A percentile compares a stretch with the other conserved stretches of the same genome.
Evolutionary conservation across 1,140 invertebrate species (phyloP).

Genomic region (Propsilocerus akamusi): DNA sequence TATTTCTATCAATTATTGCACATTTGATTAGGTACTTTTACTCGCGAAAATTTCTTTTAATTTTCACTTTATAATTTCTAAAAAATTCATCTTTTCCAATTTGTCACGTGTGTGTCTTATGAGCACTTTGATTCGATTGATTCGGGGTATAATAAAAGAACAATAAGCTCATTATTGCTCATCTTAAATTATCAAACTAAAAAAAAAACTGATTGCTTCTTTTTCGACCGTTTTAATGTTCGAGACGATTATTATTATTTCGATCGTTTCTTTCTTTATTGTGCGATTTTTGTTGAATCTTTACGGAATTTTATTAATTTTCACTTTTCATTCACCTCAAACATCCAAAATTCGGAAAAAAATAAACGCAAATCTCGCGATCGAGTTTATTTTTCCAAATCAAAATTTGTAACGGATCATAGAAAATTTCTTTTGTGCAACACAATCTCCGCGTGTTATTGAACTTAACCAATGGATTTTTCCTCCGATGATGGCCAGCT

Average conservation of each 20-base stretch:
- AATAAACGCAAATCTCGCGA: neutral
- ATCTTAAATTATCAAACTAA: neutral
- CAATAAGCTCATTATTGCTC: neutral
- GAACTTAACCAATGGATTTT: neutral
- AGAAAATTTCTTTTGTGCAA: neutral
- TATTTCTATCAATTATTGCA: neutral
- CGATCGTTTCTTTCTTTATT: neutral
- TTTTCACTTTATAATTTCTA: neutral
- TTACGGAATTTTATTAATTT: neutral
- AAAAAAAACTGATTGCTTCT: neutral
- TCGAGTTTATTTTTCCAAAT: too few species aligned
- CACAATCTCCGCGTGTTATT: neutral
- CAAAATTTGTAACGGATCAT: neutral
- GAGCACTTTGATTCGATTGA: neutral
- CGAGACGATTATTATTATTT: neutral
- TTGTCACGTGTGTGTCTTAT: neutral
- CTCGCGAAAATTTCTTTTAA: neutral
- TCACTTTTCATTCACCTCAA: conserved; percentile 2
- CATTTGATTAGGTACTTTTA: neutral
- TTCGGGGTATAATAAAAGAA: neutral
- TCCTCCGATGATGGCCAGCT: neutral
- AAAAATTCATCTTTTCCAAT: neutral
- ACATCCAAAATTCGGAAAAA: neutral
- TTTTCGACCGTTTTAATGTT: neutral
- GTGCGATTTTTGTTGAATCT: neutral